These are phyloP conservation scores for Danio jaintianensis DNA, from an alignment of 2,797 vertebrate genomes.

Conservation along the genomic window DNA sequence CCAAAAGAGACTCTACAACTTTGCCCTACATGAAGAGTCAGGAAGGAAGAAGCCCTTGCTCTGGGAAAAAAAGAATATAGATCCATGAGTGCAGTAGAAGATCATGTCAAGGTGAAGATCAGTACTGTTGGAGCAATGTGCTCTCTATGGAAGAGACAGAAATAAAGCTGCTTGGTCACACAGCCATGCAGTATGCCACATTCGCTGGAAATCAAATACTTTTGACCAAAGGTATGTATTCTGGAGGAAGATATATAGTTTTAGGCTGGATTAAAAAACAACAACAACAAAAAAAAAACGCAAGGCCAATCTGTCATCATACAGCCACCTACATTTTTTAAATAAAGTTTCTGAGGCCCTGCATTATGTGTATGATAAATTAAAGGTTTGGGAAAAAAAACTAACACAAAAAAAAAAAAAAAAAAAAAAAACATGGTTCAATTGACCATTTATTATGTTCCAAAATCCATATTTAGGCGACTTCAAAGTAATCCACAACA, in stretches of 20 bases:
- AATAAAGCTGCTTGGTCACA: neutral
- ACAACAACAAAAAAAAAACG: too few species aligned
- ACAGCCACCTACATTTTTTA: neutral
- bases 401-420: too few species aligned
- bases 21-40: slow-evolving; percentile 32
- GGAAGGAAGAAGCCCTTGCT: neutral
- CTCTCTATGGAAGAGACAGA: slow-evolving; percentile 2
- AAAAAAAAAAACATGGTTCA: too few species aligned
- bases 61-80: slow-evolving; percentile 20
- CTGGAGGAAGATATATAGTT: neutral
- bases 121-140: slow-evolving; percentile 1
- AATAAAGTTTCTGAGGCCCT: neutral
- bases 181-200: neutral
- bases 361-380: too few species aligned
- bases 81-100: neutral
- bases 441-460: too few species aligned
- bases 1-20: slow-evolving; percentile 11
- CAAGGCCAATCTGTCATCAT: neutral
- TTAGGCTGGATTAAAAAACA: neutral
- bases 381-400: too few species aligned
- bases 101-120: slow-evolving; percentile 12
- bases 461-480: too few species aligned
- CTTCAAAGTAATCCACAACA: too few species aligned
- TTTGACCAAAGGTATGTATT: neutral
- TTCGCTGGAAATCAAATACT: neutral